Evolutionary conservation across 2,113 vertebrate genomes (phyloP).

Genomic region (Panthera uncia): DNA sequence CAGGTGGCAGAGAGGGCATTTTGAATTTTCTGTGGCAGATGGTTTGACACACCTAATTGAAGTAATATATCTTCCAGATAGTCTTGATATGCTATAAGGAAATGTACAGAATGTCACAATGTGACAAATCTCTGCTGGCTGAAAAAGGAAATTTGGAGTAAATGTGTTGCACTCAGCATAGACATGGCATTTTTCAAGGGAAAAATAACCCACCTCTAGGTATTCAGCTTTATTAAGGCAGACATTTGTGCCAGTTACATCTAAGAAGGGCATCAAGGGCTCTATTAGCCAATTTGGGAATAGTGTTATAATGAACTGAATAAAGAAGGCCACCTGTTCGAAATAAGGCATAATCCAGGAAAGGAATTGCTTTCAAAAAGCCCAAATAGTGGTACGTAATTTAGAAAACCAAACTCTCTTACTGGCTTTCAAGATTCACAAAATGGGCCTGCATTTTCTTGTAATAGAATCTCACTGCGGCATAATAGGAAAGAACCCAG

Average conservation of each 20-base stretch:
- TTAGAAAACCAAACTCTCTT: conserved; percentile 44
- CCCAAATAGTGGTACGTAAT: conserved; percentile 9
- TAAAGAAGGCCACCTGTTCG: background rate
- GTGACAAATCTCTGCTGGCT: conserved; percentile 24
- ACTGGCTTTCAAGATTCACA: background rate
- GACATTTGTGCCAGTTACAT: background rate
- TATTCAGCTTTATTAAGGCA: background rate
- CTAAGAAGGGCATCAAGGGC: background rate
- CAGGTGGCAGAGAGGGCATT: conserved; percentile 16
- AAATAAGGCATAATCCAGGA: conserved; percentile 33
- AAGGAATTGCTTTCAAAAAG: conserved; percentile 22
- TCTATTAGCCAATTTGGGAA: conserved; percentile 32
- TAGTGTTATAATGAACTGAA: conserved; percentile 33
- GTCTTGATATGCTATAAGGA: conserved; percentile 22
- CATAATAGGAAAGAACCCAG: background rate
- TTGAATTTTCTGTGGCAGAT: conserved; percentile 37
- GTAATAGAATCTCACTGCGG: background rate
- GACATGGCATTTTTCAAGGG: background rate
- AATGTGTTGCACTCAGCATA: conserved; percentile 16
- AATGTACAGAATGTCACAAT: background rate
- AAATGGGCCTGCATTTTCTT: conserved; percentile 40
- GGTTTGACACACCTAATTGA: conserved; percentile 59
- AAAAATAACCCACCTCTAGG: background rate
- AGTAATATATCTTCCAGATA: conserved; percentile 57
- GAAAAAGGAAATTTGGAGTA: conserved; percentile 36